Evolutionary conservation across 2,113 vertebrate species (phyloP).

Genomic region (Chionomys nivalis): DNA sequence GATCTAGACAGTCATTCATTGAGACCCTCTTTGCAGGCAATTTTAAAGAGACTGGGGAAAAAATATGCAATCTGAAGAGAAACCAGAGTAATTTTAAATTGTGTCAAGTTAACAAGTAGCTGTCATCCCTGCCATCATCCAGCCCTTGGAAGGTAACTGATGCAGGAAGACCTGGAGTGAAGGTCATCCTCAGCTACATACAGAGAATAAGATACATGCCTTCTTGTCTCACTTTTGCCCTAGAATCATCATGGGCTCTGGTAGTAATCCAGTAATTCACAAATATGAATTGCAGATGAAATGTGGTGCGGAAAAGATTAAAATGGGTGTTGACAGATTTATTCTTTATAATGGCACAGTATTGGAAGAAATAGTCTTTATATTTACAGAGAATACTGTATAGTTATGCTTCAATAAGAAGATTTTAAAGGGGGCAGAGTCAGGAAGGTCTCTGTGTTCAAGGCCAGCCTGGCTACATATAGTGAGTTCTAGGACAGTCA

Average conservation of each 20-base stretch:
- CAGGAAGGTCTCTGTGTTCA: not conserved
- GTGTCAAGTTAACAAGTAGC: not conserved
- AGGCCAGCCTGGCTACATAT: not conserved
- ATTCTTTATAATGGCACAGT: not conserved
- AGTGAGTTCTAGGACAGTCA: not conserved
- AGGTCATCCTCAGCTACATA: not conserved
- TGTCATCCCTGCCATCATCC: not conserved
- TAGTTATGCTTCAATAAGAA: not conserved
- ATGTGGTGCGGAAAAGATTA: not conserved
- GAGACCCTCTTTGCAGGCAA: not conserved
- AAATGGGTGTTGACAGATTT: slow-evolving; percentile 12
- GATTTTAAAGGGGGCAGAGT: not conserved
- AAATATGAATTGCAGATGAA: slow-evolving; percentile 33
- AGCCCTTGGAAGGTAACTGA: not conserved
- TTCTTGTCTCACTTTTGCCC: not conserved
- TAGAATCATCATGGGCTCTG: slow-evolving; percentile 22
- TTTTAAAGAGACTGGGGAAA: not conserved
- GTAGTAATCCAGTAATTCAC: slow-evolving; percentile 3
- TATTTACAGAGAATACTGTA: not conserved
- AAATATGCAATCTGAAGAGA: not conserved
- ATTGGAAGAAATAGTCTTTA: slow-evolving; percentile 38
- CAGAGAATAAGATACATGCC: not conserved
- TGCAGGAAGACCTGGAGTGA: not conserved
- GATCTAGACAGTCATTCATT: not conserved
- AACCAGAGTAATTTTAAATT: not conserved